These are phyloP conservation scores for Nesometra sesokonis DNA, from an alignment of 35 echinoderm and acorn worm genomes.

Conservation along the genomic window DNA sequence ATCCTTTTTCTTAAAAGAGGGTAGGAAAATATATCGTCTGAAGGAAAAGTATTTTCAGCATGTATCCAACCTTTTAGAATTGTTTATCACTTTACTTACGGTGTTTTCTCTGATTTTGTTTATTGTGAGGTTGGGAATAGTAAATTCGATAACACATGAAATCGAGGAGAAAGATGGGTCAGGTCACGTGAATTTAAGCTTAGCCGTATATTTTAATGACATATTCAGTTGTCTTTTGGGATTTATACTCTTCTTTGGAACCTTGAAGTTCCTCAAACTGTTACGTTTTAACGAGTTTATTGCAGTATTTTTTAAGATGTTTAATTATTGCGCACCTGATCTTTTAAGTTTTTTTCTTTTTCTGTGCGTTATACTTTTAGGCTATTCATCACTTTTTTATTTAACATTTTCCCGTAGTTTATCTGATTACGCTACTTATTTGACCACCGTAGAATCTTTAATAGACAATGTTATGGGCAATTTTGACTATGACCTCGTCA, in stretches of 20 bases:
- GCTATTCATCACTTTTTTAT: conserved; percentile 56
- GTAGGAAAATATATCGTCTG: conserved; percentile 26
- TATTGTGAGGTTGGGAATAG: conserved; percentile 57
- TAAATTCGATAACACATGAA: conserved; percentile 15
- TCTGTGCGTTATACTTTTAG: conserved; percentile 53
- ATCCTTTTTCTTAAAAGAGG: conserved; percentile 46
- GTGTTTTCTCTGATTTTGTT: conserved; percentile 43
- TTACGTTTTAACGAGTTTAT: conserved; percentile 85
- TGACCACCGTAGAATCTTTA: conserved; percentile 58
- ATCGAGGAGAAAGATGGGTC: conserved; percentile 39
- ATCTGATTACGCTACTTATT: conserved; percentile 71
- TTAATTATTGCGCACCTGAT: conserved; percentile 43
- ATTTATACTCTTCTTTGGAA: conserved; percentile 63
- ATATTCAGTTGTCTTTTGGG: conserved; percentile 71
- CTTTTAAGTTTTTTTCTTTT: conserved; percentile 77
- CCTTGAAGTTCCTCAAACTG: conserved; percentile 82
- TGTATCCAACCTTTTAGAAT: conserved; percentile 72
- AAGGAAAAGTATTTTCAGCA: conserved; percentile 43
- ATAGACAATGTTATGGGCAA: conserved; percentile 65
- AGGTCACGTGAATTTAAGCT: conserved; percentile 72
- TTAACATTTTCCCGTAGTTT: conserved; percentile 32
- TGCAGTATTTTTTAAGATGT: conserved; percentile 62
- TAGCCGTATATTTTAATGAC: conserved; percentile 89
- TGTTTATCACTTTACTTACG: conserved; percentile 45
- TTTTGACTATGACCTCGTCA: conserved; percentile 42